Percentiles rank a stretch among this genome's conserved stretches.
phyloP scores from a whole-genome alignment of 2,888 invertebrate species.

The Epirrhoe tristata region DNA sequence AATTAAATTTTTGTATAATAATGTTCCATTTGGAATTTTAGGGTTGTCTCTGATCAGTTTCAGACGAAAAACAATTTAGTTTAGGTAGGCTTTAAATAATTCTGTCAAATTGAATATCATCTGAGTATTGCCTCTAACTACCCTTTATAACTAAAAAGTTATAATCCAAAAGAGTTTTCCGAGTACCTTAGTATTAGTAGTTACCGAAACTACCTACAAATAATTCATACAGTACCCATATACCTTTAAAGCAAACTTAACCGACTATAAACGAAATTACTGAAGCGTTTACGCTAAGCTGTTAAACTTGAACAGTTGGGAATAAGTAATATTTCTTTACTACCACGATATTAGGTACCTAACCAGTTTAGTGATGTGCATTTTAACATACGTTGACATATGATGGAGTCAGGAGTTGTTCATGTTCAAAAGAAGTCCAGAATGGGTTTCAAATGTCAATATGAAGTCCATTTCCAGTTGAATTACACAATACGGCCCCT shows the following conservation, averaged over 20 bases:
- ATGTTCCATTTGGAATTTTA: slow-evolving; percentile 22
- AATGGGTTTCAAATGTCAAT: too few relatives aligned
- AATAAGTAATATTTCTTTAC: slow-evolving; percentile 22
- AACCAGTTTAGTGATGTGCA: background rate
- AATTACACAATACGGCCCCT: too few relatives aligned
- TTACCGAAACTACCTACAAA: slow-evolving; percentile 4
- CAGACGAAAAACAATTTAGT: too few relatives aligned
- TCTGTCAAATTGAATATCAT: too few relatives aligned
- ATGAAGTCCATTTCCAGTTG: too few relatives aligned
- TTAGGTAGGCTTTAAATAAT: too few relatives aligned
- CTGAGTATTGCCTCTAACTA: too few relatives aligned
- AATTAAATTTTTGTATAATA: background rate
- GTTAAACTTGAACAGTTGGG: slow-evolving; percentile 29
- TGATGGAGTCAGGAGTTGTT: too few relatives aligned
- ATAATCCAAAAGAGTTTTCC: too few relatives aligned
- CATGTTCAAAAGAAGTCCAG: too few relatives aligned
- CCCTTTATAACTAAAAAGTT: too few relatives aligned
- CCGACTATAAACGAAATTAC: slow-evolving; percentile 36
- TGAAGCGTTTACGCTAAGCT: slow-evolving; percentile 31
- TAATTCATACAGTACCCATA: slow-evolving; percentile 29
- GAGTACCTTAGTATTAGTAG: background rate
- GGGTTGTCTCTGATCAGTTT: background rate
- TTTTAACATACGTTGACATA: too few relatives aligned
- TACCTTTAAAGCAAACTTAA: slow-evolving; percentile 39
- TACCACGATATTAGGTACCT: background rate